Evolutionary conservation across 2,888 invertebrate species (phyloP).

Genomic region (Drosophila helvetica): DNA sequence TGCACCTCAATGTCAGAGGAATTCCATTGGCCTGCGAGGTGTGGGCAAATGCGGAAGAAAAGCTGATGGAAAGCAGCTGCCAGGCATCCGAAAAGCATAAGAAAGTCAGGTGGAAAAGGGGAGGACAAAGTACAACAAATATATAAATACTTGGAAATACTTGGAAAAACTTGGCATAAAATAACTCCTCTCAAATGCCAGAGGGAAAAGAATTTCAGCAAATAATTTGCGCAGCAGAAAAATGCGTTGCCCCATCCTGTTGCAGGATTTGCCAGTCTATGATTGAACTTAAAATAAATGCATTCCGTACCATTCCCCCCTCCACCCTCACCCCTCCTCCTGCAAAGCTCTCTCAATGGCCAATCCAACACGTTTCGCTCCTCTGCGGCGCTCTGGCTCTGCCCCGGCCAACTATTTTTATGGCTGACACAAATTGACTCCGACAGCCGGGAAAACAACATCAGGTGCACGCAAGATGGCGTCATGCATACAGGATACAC

Average conservation of each 20-base stretch:
- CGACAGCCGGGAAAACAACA: slow-evolving; percentile 35
- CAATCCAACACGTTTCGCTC: not conserved
- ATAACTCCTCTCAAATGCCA: slow-evolving; percentile 51
- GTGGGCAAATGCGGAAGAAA: slow-evolving; percentile 8
- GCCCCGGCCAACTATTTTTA: slow-evolving; percentile 31
- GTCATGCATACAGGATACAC: slow-evolving; percentile 20
- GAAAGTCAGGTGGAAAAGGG: slow-evolving; percentile 19
- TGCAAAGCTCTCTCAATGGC: not conserved
- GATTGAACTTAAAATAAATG: slow-evolving; percentile 5
- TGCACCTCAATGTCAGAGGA: slow-evolving; percentile 50
- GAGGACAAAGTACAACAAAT: not conserved
- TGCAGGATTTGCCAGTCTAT: not conserved
- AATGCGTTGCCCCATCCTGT: not conserved
- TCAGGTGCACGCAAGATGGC: not conserved
- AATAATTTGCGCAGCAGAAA: slow-evolving; percentile 37
- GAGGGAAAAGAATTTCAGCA: slow-evolving; percentile 29
- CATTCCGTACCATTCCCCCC: not conserved
- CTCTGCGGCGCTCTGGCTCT: not conserved
- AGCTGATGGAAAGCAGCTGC: not conserved
- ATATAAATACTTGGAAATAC: not conserved
- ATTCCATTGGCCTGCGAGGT: slow-evolving; percentile 16
- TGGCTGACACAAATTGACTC: slow-evolving; percentile 59
- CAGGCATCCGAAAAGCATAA: not conserved
- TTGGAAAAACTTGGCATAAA: slow-evolving; percentile 38
- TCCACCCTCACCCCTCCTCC: not conserved